Conservation (phyloP, 2,113 vertebrate species). For the Nothobranchius furzeri region DNA sequence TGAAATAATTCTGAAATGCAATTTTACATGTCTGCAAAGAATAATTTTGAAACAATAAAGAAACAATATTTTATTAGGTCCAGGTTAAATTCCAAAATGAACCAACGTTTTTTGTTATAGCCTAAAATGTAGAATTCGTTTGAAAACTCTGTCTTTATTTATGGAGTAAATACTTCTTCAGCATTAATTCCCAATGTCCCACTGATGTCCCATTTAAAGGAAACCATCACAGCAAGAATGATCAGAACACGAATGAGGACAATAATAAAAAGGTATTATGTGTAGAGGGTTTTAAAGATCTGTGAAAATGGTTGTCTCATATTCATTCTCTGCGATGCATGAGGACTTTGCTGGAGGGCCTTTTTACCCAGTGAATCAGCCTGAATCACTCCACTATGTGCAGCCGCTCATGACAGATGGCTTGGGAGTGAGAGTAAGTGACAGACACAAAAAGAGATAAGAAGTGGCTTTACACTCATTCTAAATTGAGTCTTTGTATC, state of each 20-base stretch:
- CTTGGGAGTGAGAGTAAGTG: conserved; percentile 35
- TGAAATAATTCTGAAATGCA: background rate
- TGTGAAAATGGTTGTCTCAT: conserved; percentile 52
- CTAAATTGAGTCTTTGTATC: conserved; percentile 36
- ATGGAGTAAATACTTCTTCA: conserved; percentile 29
- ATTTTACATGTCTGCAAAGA: background rate
- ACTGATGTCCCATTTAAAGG: conserved; percentile 21
- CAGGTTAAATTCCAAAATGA: background rate
- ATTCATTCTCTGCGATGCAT: conserved; percentile 49
- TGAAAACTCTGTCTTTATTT: conserved; percentile 18
- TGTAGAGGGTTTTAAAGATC: conserved; percentile 24
- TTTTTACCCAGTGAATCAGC: conserved; percentile 67
- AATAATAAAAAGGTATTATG: conserved; percentile 25
- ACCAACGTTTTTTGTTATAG: background rate
- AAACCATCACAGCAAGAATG: conserved; percentile 33
- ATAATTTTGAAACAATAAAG: no score
- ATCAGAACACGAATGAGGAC: conserved; percentile 7
- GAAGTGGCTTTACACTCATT: conserved; percentile 60
- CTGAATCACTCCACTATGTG: conserved; percentile 63
- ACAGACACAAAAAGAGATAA: conserved; percentile 44
- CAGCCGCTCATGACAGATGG: conserved; percentile 61
- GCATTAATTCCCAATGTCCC: conserved; percentile 25
- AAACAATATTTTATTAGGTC: no score
- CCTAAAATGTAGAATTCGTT: conserved; percentile 4
- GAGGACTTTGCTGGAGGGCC: conserved; percentile 60